Evolutionary conservation across 2,113 vertebrate species (phyloP).

Genomic region (Pterocles orientalis): DNA sequence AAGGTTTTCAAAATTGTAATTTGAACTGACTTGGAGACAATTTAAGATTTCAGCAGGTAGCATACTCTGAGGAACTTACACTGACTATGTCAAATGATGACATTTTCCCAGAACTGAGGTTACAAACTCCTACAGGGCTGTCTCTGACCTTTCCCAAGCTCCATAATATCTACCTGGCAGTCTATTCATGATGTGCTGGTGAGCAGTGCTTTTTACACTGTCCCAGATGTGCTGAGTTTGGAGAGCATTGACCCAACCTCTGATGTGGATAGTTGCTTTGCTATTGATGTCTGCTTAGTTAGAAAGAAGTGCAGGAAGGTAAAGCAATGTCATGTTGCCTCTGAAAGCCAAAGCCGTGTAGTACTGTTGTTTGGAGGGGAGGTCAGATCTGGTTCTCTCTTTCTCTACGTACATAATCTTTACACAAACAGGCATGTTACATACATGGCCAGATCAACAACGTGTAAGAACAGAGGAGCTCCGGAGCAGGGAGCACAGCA

Average conservation of each 20-base stretch:
- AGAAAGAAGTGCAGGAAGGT: not conserved
- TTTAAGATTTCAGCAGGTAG: not conserved
- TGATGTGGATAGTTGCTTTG: not conserved
- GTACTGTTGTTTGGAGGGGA: not conserved
- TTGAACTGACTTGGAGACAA: not conserved
- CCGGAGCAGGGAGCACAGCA: not conserved
- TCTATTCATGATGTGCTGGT: rapidly evolving
- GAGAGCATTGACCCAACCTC: not conserved
- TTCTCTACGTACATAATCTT: not conserved
- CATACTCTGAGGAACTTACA: not conserved
- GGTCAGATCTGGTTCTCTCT: not conserved
- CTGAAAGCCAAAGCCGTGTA: not conserved
- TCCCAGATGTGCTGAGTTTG: not conserved
- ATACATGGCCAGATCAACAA: not conserved
- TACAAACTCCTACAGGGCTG: not conserved
- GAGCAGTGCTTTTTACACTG: not conserved
- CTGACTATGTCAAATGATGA: not conserved
- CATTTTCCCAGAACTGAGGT: not conserved
- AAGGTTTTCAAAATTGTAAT: not conserved
- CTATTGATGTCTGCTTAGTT: not conserved
- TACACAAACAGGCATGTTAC: not conserved
- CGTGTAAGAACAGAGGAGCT: not conserved
- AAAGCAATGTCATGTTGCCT: rapidly evolving
- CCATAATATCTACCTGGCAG: not conserved
- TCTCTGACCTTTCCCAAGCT: not conserved